Conservation (phyloP, 2,797 vertebrate species). For the Dallia pectoralis region DNA sequence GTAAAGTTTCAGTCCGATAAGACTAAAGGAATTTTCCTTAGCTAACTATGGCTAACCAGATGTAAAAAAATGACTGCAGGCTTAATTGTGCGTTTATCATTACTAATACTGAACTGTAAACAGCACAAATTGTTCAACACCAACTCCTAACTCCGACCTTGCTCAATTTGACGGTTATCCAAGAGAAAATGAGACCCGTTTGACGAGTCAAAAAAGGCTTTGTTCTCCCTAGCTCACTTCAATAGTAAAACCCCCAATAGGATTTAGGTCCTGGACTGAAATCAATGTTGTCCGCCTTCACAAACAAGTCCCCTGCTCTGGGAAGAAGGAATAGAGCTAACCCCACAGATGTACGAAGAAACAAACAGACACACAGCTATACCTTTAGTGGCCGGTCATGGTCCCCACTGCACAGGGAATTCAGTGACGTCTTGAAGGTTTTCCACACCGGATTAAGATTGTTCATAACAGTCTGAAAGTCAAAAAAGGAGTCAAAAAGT, state of each 20-base stretch:
- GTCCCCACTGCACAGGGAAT: conserved; percentile 95
- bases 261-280: conserved; percentile 7
- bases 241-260: background rate
- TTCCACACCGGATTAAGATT: conserved; percentile 97
- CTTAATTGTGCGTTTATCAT: no score
- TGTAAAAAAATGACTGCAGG: no score
- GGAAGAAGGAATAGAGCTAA: background rate
- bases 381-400: conserved; percentile 89
- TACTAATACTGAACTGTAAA: no score
- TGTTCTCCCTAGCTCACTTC: background rate
- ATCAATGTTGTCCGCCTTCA: conserved; percentile 10
- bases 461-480: conserved; percentile 91
- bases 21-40: no score
- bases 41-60: no score
- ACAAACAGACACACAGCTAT: conserved; percentile 2
- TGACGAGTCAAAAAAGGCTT: no score
- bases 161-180: no score
- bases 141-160: no score
- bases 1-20: no score
- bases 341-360: background rate
- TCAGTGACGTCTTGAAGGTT: conserved; percentile 95
- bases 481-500: background rate
- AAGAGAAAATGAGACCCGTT: no score
- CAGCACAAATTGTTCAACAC: no score
- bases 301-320: background rate